A percentile compares a stretch with the other conserved stretches of the same genome.
These are phyloP conservation scores for Macropus fuliginosus DNA, from an alignment of 2,797 vertebrate genomes.

Conservation along the genomic window DNA sequence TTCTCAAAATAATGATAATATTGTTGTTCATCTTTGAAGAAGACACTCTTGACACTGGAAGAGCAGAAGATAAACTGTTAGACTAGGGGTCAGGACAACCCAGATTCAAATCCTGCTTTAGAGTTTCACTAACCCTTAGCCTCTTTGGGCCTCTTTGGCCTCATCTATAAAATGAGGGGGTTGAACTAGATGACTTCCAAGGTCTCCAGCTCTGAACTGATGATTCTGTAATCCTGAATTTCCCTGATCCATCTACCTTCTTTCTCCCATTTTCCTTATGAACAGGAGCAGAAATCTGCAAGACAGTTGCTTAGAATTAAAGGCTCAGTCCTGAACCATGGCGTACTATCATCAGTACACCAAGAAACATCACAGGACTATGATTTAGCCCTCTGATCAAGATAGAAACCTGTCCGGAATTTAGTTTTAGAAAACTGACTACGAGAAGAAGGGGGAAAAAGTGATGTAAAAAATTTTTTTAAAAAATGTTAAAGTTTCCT, in stretches of 20 bases:
- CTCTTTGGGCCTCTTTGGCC: background rate
- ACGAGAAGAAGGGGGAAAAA: background rate
- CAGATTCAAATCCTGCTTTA: background rate
- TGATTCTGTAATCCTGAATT: background rate
- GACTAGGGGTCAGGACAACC: background rate
- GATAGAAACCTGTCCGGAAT: background rate
- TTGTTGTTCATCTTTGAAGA: background rate
- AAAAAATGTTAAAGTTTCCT: background rate
- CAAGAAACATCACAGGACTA: background rate
- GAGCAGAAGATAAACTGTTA: background rate
- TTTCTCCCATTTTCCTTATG: slow-evolving; percentile 36
- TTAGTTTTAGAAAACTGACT: background rate
- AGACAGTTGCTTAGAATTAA: background rate
- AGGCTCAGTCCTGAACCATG: background rate
- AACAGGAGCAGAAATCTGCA: background rate
- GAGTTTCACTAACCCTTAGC: background rate
- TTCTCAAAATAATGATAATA: background rate
- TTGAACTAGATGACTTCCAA: background rate
- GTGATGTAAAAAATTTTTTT: background rate
- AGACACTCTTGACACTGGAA: background rate
- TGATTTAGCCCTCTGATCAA: background rate
- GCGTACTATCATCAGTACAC: background rate
- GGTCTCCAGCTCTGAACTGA: background rate
- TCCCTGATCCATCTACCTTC: background rate
- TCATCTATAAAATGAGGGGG: background rate